These are phyloP conservation scores for Notolabrus celidotus DNA, from an alignment of 2,797 vertebrate genomes.

Conservation along the genomic window DNA sequence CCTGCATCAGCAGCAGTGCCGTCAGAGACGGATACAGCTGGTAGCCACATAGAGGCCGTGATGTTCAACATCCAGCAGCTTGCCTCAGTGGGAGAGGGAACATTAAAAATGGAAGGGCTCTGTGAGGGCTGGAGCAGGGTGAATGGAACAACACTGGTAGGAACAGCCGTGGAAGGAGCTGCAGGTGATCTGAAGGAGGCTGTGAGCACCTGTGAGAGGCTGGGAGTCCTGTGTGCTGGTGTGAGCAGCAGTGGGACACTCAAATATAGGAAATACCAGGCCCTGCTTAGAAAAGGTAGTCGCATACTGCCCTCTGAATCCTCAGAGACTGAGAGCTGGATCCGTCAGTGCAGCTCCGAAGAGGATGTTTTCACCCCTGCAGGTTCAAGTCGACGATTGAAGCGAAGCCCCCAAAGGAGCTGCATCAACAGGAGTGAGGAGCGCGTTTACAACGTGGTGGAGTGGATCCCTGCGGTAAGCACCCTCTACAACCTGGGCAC, in stretches of 20 bases:
- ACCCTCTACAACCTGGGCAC: conserved; percentile 91
- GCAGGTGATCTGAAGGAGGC: conserved; percentile 63
- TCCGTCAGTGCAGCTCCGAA: conserved; percentile 68
- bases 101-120: conserved; percentile 20
- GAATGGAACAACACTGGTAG: conserved; percentile 67
- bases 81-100: conserved; percentile 22
- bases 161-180: conserved; percentile 51
- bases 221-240: conserved; percentile 84
- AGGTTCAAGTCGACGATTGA: conserved; percentile 31
- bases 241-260: conserved; percentile 50
- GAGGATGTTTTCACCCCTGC: conserved; percentile 10
- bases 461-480: conserved; percentile 88
- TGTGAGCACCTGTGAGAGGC: conserved; percentile 74
- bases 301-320: conserved; percentile 68
- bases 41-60: conserved; percentile 71
- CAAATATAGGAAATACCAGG: conserved; percentile 67
- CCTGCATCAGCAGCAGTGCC: conserved; percentile 17
- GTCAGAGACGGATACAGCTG: conserved; percentile 23
- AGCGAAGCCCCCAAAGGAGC: conserved; percentile 56
- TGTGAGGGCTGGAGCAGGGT: conserved; percentile 81
- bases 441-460: conserved; percentile 80
- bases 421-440: conserved; percentile 84
- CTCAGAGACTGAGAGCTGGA: conserved; percentile 77
- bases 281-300: conserved; percentile 77
- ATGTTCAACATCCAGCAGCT: conserved; percentile 85